These are phyloP conservation scores for Hydropotes inermis DNA, from an alignment of 2,113 vertebrate species.

Conservation along the genomic window DNA sequence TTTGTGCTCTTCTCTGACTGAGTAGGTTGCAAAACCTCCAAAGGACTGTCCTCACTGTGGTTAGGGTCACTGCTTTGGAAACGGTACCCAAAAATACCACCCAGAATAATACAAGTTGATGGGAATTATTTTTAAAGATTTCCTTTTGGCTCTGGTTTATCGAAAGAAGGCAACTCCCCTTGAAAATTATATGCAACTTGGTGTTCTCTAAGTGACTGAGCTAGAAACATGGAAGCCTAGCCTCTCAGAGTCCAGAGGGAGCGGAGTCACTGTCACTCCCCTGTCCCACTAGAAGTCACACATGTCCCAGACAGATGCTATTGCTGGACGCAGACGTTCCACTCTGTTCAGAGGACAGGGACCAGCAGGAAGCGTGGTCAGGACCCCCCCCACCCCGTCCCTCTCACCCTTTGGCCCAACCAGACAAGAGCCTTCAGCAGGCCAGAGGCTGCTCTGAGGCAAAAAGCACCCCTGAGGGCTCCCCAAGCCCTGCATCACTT, in stretches of 20 bases:
- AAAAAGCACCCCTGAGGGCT: not conserved
- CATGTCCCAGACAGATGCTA: not conserved
- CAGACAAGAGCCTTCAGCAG: not conserved
- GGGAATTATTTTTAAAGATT: constrained; percentile 72
- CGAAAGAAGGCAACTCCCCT: constrained; percentile 56
- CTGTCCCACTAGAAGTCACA: not conserved
- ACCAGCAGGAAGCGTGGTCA: not conserved
- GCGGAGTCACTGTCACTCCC: not conserved
- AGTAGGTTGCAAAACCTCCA: constrained; percentile 30
- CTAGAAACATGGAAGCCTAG: not conserved
- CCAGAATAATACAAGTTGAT: constrained; percentile 53
- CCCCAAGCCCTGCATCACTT: not conserved
- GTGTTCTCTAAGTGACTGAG: constrained; percentile 52
- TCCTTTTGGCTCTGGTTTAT: constrained; percentile 69
- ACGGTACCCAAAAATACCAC: constrained; percentile 54
- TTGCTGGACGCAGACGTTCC: not conserved
- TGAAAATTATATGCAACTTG: constrained; percentile 54
- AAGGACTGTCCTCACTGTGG: constrained; percentile 46
- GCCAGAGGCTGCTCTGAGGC: not conserved
- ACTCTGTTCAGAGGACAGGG: not conserved
- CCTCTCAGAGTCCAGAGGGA: not conserved
- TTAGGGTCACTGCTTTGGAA: constrained; percentile 62
- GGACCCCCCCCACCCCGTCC: too few relatives aligned
- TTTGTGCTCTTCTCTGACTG: constrained; percentile 4
- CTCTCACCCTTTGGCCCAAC: not conserved